Evolutionary conservation across 35 echinoderm and acorn worm species (phyloP).

Genomic region (Stichopus chloronotus): DNA sequence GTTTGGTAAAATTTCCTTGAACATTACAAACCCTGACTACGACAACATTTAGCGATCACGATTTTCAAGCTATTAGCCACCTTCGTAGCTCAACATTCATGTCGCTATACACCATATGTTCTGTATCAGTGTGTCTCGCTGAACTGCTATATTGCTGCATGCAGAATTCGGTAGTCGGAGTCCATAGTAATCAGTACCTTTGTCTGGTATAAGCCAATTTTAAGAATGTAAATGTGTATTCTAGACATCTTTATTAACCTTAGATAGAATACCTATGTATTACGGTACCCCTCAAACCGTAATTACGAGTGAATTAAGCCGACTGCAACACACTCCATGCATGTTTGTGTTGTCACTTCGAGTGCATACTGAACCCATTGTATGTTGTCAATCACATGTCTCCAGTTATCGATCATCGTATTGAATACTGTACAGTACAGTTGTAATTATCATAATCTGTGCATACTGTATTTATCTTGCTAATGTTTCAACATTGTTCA

Average conservation of each 20-base stretch:
- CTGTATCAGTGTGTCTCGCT: neutral
- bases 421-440: conserved; percentile 3
- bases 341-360: neutral
- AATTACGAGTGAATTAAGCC: neutral
- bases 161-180: neutral
- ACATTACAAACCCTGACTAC: neutral
- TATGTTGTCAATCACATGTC: neutral
- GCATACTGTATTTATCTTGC: conserved; percentile 31
- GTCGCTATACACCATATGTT: neutral
- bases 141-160: neutral
- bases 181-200: conserved; percentile 5
- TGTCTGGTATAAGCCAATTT: conserved; percentile 6
- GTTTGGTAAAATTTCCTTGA: neutral
- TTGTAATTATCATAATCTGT: conserved; percentile 21
- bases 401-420: conserved; percentile 3
- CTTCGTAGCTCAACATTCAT: neutral
- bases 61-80: conserved; percentile 16
- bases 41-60: neutral
- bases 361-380: neutral
- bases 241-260: neutral
- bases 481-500: neutral
- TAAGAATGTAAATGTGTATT: neutral
- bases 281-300: neutral
- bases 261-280: neutral
- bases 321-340: neutral